A percentile compares a stretch with the other conserved stretches of the same genome.
Conservation (phyloP, 2,888 invertebrate species). For the Ophioninae sp. region DNA sequence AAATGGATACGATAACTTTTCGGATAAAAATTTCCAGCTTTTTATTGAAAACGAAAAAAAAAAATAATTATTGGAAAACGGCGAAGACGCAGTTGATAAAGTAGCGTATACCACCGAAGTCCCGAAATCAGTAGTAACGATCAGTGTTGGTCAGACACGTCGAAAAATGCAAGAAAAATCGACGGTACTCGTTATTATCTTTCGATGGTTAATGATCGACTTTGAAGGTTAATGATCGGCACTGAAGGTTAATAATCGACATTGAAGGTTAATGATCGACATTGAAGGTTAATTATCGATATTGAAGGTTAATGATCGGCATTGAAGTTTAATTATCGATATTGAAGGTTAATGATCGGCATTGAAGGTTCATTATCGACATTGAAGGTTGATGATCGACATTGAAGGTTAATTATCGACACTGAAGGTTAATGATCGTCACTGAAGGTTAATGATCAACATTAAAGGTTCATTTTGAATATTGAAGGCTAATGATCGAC, state of each 20-base stretch:
- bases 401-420: slow-evolving; percentile 28
- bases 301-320: slow-evolving; percentile 29
- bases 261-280: slow-evolving; percentile 30
- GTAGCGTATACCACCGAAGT: not conserved
- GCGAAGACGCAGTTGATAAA: not conserved
- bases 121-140: slow-evolving; percentile 30
- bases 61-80: not conserved
- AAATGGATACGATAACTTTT: not conserved
- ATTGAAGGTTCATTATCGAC: slow-evolving; percentile 29
- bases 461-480: not conserved
- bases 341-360: slow-evolving; percentile 26
- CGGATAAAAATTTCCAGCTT: not conserved
- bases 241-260: slow-evolving; percentile 26
- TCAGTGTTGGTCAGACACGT: slow-evolving; percentile 36
- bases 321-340: not conserved
- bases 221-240: slow-evolving; percentile 20
- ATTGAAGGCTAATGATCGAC: slow-evolving; percentile 26
- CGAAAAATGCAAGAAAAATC: not conserved
- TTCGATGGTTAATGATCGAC: slow-evolving; percentile 30
- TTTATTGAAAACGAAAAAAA: not conserved
- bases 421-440: slow-evolving; percentile 26
- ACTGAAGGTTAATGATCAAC: slow-evolving; percentile 28
- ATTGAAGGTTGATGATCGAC: not conserved
- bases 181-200: slow-evolving; percentile 13
- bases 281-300: not conserved